Conservation (phyloP, 1,140 invertebrate species). For the Lycorma delicatula region DNA sequence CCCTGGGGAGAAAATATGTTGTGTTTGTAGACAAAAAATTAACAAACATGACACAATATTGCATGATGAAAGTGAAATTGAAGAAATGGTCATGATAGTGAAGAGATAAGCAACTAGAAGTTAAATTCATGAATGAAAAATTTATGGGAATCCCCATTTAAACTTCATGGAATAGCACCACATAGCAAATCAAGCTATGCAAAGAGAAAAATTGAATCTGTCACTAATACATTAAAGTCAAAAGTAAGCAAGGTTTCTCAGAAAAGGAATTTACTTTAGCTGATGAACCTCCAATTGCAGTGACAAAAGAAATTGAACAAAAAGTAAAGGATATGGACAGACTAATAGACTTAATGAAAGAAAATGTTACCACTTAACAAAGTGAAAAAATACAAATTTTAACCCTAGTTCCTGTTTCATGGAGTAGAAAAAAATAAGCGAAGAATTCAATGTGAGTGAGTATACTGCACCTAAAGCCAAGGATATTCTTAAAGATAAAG, state of each 20-base stretch:
- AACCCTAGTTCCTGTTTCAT: not conserved
- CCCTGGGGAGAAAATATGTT: too few species aligned
- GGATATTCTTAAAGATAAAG: not conserved
- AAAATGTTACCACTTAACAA: not conserved
- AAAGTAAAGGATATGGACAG: not conserved
- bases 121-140: too few species aligned
- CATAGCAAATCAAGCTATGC: too few species aligned
- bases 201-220: too few species aligned
- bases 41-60: too few species aligned
- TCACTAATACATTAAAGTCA: too few species aligned
- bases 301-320: not conserved
- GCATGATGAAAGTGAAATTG: too few species aligned
- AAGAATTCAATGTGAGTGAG: not conserved
- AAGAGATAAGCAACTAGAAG: too few species aligned
- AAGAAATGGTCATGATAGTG: too few species aligned
- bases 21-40: too few species aligned
- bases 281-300: not conserved
- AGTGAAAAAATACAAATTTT: not conserved
- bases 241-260: not conserved
- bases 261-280: not conserved
- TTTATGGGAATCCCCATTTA: too few species aligned
- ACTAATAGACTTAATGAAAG: not conserved
- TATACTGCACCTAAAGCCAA: not conserved
- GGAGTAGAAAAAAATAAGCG: not conserved
- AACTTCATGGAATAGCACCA: too few species aligned